Evolutionary conservation across 2,888 invertebrate species (phyloP), one percentile per base, ranked within the genome.

Genomic region (Drosophila putrida): DNA sequence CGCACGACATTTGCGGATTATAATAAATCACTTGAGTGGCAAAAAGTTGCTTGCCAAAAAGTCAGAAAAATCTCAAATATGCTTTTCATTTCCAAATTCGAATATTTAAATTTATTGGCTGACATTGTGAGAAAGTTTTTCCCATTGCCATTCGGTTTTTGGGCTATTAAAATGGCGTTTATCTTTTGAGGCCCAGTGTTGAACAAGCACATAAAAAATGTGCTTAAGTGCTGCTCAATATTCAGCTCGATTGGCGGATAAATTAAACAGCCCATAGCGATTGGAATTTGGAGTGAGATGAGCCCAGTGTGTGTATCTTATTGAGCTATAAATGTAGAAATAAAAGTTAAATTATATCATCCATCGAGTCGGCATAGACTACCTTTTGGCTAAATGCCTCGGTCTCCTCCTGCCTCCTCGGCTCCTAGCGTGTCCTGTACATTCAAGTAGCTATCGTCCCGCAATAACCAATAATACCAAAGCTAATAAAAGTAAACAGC

Each of bases 401-500:
- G 31, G 39, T 39, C 15, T 15, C 1, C 38, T n/a, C 3, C 13
- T 38, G 13, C 13, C 15, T n/a, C n/a, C n/a, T n/a, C n/a, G 4
- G 4, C 59, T 20, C 13, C 36, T 11, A 28, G n/a, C 36, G 3
- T 55, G n/a, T 49, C 39, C 49, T 49, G 43, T 33, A 62, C 60
- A 41, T 58, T 61, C 33, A 20, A 46, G 58, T 20, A 67, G 49
- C 46, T 57, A 57, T 61, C 53, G 58, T 54, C 49, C 50, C 51
- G 53, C 82, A 83, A 82, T 86, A 84, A 84, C 87, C 82, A 87
- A 87, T 84, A 84, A 84, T 87, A 72, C 80, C 74, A 71, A 86
- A 71, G 82, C 78, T 80, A 86, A 86, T 88, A 88, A 86, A 86
- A 86, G 80, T 80, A 83, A 86, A 88, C 82, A 83, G 65, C 80